Conservation (phyloP, 2,888 invertebrate genomes). For the Carcina quercana region DNA sequence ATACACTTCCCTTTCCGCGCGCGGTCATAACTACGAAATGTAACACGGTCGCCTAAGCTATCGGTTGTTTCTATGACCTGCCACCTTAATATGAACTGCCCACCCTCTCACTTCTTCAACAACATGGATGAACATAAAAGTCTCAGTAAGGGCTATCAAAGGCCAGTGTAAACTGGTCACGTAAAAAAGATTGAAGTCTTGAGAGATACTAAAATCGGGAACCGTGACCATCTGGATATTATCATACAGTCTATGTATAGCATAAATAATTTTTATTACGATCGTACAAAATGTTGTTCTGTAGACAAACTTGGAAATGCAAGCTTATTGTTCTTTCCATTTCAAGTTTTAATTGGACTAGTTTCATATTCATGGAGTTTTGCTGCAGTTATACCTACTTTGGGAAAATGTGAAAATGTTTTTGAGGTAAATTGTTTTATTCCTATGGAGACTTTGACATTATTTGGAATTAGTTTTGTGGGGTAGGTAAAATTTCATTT, state of each 20-base stretch:
- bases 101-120: slow-evolving; percentile 29
- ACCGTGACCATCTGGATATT: slow-evolving; percentile 67
- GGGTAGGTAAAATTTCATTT: too few species aligned
- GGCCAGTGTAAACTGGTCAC: slow-evolving; percentile 45
- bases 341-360: slow-evolving; percentile 12
- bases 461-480: too few species aligned
- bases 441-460: too few species aligned
- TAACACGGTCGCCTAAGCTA: slow-evolving; percentile 56
- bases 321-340: slow-evolving; percentile 20
- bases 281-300: slow-evolving; percentile 42
- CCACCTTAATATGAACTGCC: slow-evolving; percentile 39
- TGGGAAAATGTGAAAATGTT: too few species aligned
- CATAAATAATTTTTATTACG: slow-evolving; percentile 58
- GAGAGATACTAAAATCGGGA: slow-evolving; percentile 67
- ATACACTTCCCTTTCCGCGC: slow-evolving; percentile 70
- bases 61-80: slow-evolving; percentile 50
- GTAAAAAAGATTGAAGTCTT: slow-evolving; percentile 59
- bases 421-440: too few species aligned
- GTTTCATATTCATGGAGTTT: slow-evolving; percentile 9
- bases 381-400: too few species aligned
- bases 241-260: slow-evolving; percentile 67
- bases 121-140: slow-evolving; percentile 32
- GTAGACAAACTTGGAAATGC: slow-evolving; percentile 14
- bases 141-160: slow-evolving; percentile 34
- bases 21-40: slow-evolving; percentile 68